These are phyloP conservation scores for Triplophysa dalaica DNA, from an alignment of 2,113 vertebrate genomes.

Conservation along the genomic window DNA sequence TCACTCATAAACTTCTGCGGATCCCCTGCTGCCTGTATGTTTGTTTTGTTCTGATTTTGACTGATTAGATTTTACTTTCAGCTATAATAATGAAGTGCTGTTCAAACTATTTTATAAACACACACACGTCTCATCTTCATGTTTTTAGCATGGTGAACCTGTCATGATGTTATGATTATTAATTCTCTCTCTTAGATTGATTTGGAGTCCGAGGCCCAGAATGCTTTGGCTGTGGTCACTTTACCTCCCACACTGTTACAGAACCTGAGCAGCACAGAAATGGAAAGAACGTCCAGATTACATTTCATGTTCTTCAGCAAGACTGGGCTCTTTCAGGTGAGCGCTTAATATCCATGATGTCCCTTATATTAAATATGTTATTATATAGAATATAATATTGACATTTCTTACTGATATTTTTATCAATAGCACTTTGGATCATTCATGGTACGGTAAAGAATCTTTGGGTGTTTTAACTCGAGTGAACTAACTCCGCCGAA, in stretches of 20 bases:
- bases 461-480: not conserved
- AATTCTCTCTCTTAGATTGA: constrained; percentile 74
- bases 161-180: not conserved
- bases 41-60: too few species aligned
- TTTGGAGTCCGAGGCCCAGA: constrained; percentile 75
- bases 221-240: constrained; percentile 80
- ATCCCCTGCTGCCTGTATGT: too few species aligned
- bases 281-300: constrained; percentile 79
- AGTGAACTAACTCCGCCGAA: constrained; percentile 20
- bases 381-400: not conserved
- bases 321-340: constrained; percentile 88
- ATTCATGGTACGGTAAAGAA: constrained; percentile 47
- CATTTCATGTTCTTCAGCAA: constrained; percentile 96
- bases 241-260: constrained; percentile 84
- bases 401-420: constrained; percentile 25
- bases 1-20: too few species aligned
- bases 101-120: too few species aligned
- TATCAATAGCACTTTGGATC: constrained; percentile 48
- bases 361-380: not conserved
- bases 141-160: too few species aligned
- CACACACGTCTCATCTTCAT: too few species aligned
- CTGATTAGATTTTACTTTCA: too few species aligned
- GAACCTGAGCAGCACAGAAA: constrained; percentile 73
- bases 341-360: not conserved
- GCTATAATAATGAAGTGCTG: too few species aligned